Evolutionary conservation across 2,888 invertebrate species (phyloP).

Genomic region (Callyntrura sp.): DNA sequence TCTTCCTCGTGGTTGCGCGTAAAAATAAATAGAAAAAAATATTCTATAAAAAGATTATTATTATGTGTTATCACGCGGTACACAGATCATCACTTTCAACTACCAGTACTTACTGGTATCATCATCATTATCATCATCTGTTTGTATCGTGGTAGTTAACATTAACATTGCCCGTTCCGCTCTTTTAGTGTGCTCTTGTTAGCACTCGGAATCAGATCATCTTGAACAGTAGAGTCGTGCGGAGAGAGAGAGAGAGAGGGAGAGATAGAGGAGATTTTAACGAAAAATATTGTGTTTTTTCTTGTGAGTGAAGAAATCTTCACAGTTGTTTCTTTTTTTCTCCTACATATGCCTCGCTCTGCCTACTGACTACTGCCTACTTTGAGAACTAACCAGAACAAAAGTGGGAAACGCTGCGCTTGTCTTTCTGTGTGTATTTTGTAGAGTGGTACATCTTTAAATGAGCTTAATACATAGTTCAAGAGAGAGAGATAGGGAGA

Average conservation of each 20-base stretch:
- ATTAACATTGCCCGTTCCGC: neutral
- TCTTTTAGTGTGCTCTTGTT: constrained; percentile 1
- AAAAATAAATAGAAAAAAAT: no score
- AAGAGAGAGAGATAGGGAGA: neutral
- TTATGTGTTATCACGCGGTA: constrained; percentile 50
- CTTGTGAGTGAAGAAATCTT: neutral
- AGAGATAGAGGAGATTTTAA: no score
- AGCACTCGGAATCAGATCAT: neutral
- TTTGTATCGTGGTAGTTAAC: no score
- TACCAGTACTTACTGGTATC: neutral
- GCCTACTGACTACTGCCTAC: no score
- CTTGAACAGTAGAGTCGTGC: neutral
- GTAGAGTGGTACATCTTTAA: no score
- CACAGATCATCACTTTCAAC: neutral
- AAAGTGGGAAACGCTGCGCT: no score
- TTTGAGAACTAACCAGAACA: neutral
- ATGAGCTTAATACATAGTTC: no score
- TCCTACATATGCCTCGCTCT: no score
- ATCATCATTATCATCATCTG: neutral
- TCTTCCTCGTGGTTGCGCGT: no score
- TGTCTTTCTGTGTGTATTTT: no score
- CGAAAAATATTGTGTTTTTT: neutral
- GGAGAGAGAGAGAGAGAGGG: no score
- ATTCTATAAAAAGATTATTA: no score
- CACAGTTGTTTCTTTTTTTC: neutral